Conservation (phyloP, 1,140 invertebrate species). For the Spodoptera litura region DNA sequence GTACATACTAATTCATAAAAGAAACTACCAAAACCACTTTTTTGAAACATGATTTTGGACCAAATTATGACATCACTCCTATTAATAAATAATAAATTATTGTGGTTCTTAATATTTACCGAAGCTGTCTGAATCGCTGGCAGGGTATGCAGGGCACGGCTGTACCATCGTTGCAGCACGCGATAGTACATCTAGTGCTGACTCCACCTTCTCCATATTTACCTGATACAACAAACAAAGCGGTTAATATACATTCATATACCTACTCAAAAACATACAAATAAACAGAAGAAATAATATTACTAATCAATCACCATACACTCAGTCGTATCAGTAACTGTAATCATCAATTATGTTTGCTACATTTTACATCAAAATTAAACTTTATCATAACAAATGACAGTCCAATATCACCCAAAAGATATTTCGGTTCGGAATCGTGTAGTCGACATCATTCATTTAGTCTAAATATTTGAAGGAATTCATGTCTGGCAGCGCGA, state of each 20-base stretch:
- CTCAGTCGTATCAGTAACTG: neutral
- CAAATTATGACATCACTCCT: too few species aligned
- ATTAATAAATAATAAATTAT: constrained; percentile 2
- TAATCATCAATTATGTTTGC: neutral
- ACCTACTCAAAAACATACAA: neutral
- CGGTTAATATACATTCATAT: neutral
- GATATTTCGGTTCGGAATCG: constrained; percentile 9
- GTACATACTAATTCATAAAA: too few species aligned
- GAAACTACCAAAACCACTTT: too few species aligned
- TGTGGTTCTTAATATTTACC: constrained; percentile 65
- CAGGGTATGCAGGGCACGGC: constrained; percentile 86
- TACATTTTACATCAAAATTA: neutral
- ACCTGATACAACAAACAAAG: constrained; percentile 37
- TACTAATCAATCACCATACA: constrained; percentile 9
- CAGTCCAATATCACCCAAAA: constrained; percentile 11
- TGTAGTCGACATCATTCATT: constrained; percentile 29
- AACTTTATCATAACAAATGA: constrained; percentile 24
- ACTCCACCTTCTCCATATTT: constrained; percentile 89
- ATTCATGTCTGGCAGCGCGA: constrained; percentile 69
- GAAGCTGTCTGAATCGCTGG: constrained; percentile 80
- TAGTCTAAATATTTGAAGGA: constrained; percentile 55
- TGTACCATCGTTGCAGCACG: constrained; percentile 96
- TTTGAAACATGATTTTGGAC: too few species aligned
- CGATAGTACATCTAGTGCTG: constrained; percentile 94
- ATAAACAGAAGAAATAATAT: neutral